Evolutionary conservation across 2,888 invertebrate species (phyloP), one percentile per base, ranked within the genome.

Genomic region (Siphlonurus alternatus): DNA sequence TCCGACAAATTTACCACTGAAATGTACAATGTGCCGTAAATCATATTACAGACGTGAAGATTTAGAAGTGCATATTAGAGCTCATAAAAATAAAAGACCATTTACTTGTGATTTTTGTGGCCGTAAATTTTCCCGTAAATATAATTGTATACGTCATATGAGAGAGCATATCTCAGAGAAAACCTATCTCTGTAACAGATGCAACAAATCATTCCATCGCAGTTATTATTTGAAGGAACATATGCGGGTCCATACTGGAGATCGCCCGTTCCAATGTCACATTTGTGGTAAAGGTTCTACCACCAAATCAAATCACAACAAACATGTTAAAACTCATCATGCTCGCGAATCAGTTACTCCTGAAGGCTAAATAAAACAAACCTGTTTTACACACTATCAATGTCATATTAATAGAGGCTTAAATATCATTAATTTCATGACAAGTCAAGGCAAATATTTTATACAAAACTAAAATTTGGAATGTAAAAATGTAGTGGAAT

Each of bases 91-190:
- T 22, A 56, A 56, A 10, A 38, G 38, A 38, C 38, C 90, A 1
- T 93, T 86, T 76, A 91, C 91, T 0, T 93, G 93, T 75, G 92
- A 93, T 75, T 86, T 89, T 74, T 93, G 93, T 76, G 93, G 93
- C 56, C 88, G 89, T 66, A 88, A 89, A 76, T 93, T 93, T 76
- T 89, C 90, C 66, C 80, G 91, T 66, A 92, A 92, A 74, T 90
- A 89, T 75, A 93, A 93, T 76, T 91, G 92, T 73, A 83, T 89
- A 72, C 80, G 92, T 56, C 93, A 93, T 75, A 86, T 91, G 3
- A 81, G 83, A 59, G 92, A 93, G 71, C 93, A 93, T 76, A 88
- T 89, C 71, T 85, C 83, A 71, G 86, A 83, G 63, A 89, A 91
- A 75, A 84, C 84, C 71, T 89, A 85, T 73, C 84, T 83, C 65